Evolutionary conservation across 1,140 invertebrate species (phyloP).

Genomic region (Panagrolaimus sp.): DNA sequence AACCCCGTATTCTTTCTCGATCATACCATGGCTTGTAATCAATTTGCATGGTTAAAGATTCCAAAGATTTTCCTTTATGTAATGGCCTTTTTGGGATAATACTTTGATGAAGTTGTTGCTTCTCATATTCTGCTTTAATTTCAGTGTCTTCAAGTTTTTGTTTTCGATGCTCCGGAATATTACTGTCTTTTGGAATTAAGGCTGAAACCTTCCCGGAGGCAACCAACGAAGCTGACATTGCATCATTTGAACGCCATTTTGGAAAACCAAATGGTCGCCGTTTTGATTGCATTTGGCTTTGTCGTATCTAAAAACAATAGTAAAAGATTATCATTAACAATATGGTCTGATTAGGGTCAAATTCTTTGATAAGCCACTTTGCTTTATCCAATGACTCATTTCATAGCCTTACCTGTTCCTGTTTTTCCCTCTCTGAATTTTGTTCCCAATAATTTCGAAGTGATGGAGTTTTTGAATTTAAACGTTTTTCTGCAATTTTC

Average conservation of each 20-base stretch:
- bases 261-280: conserved; percentile 24
- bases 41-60: conserved; percentile 2
- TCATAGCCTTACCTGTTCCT: neutral
- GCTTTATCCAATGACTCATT: too few species aligned
- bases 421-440: conserved; percentile 3
- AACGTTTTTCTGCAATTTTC: neutral
- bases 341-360: too few species aligned
- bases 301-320: neutral
- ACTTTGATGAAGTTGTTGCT: neutral
- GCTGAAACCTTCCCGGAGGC: conserved; percentile 17
- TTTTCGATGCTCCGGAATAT: conserved; percentile 21
- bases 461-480: neutral
- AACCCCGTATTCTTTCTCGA: neutral
- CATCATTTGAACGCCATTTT: conserved; percentile 25
- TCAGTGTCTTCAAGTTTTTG: conserved; percentile 25
- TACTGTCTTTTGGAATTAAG: conserved; percentile 24
- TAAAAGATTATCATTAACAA: neutral
- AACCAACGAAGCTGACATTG: conserved; percentile 25
- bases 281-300: conserved; percentile 14
- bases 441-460: conserved; percentile 12
- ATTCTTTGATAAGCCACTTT: too few species aligned
- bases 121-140: neutral
- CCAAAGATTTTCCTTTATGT: conserved; percentile 9
- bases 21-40: conserved; percentile 15
- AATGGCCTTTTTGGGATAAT: neutral